phyloP scores from a whole-genome alignment of 2,888 invertebrate genomes.

The Lottia gigantea region DNA sequence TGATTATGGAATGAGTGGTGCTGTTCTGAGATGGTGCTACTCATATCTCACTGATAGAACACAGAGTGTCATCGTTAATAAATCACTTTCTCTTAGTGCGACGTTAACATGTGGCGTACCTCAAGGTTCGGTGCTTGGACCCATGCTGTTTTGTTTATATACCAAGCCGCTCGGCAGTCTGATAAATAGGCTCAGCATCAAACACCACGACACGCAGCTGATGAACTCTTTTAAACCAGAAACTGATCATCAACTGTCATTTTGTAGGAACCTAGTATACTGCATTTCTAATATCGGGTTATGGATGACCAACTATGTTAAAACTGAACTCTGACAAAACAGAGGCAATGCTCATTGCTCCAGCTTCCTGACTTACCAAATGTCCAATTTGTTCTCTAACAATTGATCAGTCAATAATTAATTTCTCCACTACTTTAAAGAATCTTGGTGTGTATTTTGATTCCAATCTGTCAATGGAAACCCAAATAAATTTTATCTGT shows the following conservation, averaged over 20 bases:
- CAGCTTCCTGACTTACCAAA: background rate
- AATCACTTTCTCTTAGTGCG: background rate
- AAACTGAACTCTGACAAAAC: conserved; percentile 26
- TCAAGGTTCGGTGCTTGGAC: conserved; percentile 20
- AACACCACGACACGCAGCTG: conserved; percentile 30
- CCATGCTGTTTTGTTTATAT: conserved; percentile 24
- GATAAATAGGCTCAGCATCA: conserved; percentile 27
- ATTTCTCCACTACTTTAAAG: conserved; percentile 5
- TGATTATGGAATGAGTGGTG: conserved; percentile 20
- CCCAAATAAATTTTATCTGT: conserved; percentile 19
- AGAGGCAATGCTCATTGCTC: conserved; percentile 11
- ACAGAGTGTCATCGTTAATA: conserved; percentile 19
- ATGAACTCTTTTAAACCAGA: conserved; percentile 23
- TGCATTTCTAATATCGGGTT: conserved; percentile 3
- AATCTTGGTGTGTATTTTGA: conserved; percentile 25
- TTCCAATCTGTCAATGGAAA: conserved; percentile 20
- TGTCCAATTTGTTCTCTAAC: background rate
- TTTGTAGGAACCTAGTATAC: background rate
- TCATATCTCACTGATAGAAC: conserved; percentile 28
- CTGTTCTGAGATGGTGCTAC: conserved; percentile 28
- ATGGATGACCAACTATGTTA: conserved; percentile 27
- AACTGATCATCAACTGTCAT: background rate
- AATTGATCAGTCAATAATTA: background rate
- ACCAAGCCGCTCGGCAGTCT: conserved; percentile 29
- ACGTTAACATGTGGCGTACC: conserved; percentile 11